Percentiles rank a stretch among this genome's conserved stretches.
Conservation (phyloP, 2,888 invertebrate genomes). For the Watsonalla cultraria region DNA sequence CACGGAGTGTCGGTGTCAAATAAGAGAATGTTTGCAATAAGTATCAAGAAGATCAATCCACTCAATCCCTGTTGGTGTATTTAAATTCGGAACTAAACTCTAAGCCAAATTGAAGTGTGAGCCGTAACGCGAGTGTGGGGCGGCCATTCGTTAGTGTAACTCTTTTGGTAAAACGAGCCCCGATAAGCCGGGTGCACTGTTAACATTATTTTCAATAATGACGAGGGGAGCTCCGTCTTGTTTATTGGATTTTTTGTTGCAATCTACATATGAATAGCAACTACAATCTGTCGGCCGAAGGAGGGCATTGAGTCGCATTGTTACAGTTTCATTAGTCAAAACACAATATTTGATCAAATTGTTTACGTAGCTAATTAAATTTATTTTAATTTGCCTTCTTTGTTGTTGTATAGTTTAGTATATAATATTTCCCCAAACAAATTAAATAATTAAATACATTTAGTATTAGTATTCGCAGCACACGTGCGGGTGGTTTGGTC, state of each 20-base stretch:
- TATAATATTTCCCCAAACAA: too few relatives aligned
- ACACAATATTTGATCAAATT: constrained; percentile 18
- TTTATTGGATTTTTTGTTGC: constrained; percentile 79
- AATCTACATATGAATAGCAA: constrained; percentile 76
- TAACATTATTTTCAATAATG: constrained; percentile 79
- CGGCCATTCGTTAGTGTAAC: constrained; percentile 74
- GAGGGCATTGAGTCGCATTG: constrained; percentile 52
- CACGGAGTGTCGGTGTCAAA: too few relatives aligned
- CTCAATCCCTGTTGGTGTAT: constrained; percentile 28
- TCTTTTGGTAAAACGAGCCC: constrained; percentile 76
- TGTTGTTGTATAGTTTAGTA: too few relatives aligned
- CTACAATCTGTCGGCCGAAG: constrained; percentile 66
- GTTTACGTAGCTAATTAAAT: constrained; percentile 8
- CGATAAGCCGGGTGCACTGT: constrained; percentile 70
- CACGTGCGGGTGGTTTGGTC: too few relatives aligned
- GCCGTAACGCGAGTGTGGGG: constrained; percentile 66
- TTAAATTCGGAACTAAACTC: constrained; percentile 54
- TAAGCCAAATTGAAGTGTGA: constrained; percentile 73
- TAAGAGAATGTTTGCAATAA: not conserved
- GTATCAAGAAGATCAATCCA: constrained; percentile 10
- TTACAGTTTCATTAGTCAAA: constrained; percentile 28
- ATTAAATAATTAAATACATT: too few relatives aligned
- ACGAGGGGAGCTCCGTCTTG: constrained; percentile 72
- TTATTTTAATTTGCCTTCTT: not conserved
- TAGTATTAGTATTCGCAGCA: too few relatives aligned